Base-by-base conservation (phyloP, 2,113 vertebrate genomes). In the Elephantulus edwardii region DNA sequence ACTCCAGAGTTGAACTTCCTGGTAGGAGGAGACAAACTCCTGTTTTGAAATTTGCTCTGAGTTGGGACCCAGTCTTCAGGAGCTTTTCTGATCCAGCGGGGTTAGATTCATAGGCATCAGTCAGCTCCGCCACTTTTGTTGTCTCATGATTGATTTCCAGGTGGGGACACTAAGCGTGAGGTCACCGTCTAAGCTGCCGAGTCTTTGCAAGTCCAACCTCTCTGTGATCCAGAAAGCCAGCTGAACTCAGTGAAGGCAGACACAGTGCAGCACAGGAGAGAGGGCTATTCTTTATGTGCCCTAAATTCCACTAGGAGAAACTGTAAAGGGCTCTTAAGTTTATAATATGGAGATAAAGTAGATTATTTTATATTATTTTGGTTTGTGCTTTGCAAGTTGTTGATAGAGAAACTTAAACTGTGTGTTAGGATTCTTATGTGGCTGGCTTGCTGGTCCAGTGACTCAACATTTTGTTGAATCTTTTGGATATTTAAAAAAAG, bases 281-380 rank as follows among this genome's bases (percentile, higher is more conserved):
- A 48, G 42, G 68, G 17, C n/a, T 83, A 89, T 89, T 92, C 72
- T 46, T 78, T n/a, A 64, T 66, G 71, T 30, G 22, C 22, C 72
- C 64, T 92, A 48, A 44, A 33, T 84, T 78, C 62, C 33, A 72
- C 75, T 86, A 35, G 42, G 71, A 93, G 79, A 83, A 62, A 90
- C 75, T 81, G 62, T 24, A 64, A 68, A 38, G 38, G 40, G 81
- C 26, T 56, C 54, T 83, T 71, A 88, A 91, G 90, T 64, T 77
- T 80, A 22, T 70, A 88, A 58, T 10, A 78, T 54, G 19, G 50
- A 60, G 42, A 68, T 24, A 77, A 38, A 26, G 11, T 44, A 30
- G 16, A 58, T 26, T 3, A 1, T 24, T 88, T 50, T 6, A 66
- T 76, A 71, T 28, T 58, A 83, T 88, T 85, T 68, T 62, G n/a